Base-by-base conservation (phyloP, 2,888 invertebrate genomes). In the Cheilosia vulpina region DNA sequence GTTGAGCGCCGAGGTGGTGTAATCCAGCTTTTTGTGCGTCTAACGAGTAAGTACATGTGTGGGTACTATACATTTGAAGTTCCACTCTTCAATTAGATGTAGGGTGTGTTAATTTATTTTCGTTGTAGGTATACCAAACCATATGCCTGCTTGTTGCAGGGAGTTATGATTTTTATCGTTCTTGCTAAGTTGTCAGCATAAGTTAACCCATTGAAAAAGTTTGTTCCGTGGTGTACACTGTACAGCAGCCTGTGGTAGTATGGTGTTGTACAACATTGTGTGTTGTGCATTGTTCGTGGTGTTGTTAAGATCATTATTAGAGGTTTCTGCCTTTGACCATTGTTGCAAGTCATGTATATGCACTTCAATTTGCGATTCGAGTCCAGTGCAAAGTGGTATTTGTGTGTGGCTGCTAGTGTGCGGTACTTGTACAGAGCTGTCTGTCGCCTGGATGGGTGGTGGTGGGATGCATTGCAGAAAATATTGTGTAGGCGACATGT, bases 121-220 rank as follows among this genome's bases (percentile, higher is more conserved):
- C 63, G 63, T 77, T 38, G 72, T 27, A 52, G 24, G 24, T 45
- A 43, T 65, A 68, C 62, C 53, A 21, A 66, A 43, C 57, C 62
- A 19, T 34, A 27, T 60, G 65, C 57, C 19, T 62, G 78, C 83
- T 85, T 81, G 85, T 72, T 68, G 81, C 76, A 77, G 68, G 52
- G 76, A 72, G 68, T 72, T 85, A 81, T 81, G 85, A 85, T 87
- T 87, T 27, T 87, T 82, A 87, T 87, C 87, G 87, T 58, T 78
- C 77, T 69, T 87, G 87, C 87, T 87, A 87, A 87, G 68, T 87
- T 87, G 87, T 87, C 82, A 87, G 87, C 81, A 87, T 82, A 87
- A 87, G 82, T 87, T 87, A 87, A 82, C 68, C 77, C 77, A 78
- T 82, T 87, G 50, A 85, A 72, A 85, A 77, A 77, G 72, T 85